Percentiles rank a stretch among this genome's conserved stretches.
Evolutionary conservation across 2,888 invertebrate genomes (phyloP).

Genomic region (Nephrotoma guestfalica): DNA sequence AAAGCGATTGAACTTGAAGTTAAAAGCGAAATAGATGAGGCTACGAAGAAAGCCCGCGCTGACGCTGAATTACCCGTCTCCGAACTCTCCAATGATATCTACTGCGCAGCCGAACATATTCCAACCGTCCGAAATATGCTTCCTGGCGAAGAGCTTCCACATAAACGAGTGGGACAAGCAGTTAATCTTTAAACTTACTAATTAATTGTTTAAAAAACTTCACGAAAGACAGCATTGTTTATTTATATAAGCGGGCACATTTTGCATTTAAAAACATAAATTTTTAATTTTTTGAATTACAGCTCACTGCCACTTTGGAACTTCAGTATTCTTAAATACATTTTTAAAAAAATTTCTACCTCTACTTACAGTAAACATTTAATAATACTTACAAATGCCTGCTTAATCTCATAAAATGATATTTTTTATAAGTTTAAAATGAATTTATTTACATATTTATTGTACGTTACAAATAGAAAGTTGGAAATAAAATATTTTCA

Average conservation of each 20-base stretch:
- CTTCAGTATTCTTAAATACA: background rate
- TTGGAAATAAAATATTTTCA: background rate
- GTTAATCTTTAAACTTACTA: conserved; percentile 9
- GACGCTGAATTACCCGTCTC: conserved; percentile 57
- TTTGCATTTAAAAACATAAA: background rate
- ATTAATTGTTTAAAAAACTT: background rate
- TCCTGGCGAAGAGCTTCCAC: conserved; percentile 8
- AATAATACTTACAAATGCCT: background rate
- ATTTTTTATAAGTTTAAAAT: background rate
- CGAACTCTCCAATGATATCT: conserved; percentile 61
- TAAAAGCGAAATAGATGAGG: conserved; percentile 65
- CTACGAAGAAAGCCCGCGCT: conserved; percentile 49
- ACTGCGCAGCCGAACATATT: conserved; percentile 31
- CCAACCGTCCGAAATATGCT: conserved; percentile 42
- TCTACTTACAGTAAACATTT: background rate
- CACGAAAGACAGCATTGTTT: background rate
- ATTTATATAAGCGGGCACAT: background rate
- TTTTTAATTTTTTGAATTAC: background rate
- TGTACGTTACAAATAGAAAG: background rate
- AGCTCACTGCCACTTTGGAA: background rate
- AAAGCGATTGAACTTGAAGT: conserved; percentile 78
- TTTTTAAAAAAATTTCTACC: background rate
- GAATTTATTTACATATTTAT: background rate
- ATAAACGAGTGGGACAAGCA: conserved; percentile 9
- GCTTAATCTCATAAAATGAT: background rate